These are phyloP conservation scores for Temnothorax curvispinosus DNA, from an alignment of 1,140 invertebrate genomes.

Conservation along the genomic window DNA sequence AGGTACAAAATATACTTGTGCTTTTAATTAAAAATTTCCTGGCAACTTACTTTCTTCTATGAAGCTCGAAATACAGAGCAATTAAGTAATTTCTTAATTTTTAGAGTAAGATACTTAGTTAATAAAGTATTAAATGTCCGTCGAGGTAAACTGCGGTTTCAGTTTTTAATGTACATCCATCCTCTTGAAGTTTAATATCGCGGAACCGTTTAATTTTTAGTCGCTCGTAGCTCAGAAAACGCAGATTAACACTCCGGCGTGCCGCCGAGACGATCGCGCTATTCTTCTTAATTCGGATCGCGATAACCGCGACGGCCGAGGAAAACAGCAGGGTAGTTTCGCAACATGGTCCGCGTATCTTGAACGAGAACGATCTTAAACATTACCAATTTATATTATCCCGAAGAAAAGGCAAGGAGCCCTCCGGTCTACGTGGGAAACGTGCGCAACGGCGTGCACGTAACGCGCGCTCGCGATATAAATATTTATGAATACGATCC, in stretches of 20 bases:
- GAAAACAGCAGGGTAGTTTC: neutral
- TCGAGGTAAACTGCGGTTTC: neutral
- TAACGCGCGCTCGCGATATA: conserved; percentile 19
- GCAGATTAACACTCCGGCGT: conserved; percentile 11
- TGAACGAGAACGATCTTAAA: conserved; percentile 40
- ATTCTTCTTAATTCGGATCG: conserved; percentile 45
- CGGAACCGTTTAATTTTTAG: conserved; percentile 26
- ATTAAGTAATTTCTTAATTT: conserved; percentile 8
- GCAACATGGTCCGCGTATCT: neutral
- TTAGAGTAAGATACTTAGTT: neutral
- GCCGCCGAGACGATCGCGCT: conserved; percentile 18
- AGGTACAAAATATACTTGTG: too few species aligned
- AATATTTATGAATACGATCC: conserved; percentile 49
- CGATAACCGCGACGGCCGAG: conserved; percentile 27
- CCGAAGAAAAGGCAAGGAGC: neutral
- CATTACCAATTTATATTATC: conserved; percentile 36
- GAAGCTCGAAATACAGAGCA: neutral
- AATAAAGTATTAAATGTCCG: neutral
- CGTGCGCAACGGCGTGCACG: neutral
- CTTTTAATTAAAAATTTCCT: neutral
- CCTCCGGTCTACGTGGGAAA: neutral
- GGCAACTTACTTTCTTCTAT: neutral
- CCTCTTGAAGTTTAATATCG: conserved; percentile 12
- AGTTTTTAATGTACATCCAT: neutral
- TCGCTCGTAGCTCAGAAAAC: neutral